These are phyloP conservation scores for Macrobrachium rosenbergii DNA, from an alignment of 1,140 invertebrate genomes.

Conservation along the genomic window DNA sequence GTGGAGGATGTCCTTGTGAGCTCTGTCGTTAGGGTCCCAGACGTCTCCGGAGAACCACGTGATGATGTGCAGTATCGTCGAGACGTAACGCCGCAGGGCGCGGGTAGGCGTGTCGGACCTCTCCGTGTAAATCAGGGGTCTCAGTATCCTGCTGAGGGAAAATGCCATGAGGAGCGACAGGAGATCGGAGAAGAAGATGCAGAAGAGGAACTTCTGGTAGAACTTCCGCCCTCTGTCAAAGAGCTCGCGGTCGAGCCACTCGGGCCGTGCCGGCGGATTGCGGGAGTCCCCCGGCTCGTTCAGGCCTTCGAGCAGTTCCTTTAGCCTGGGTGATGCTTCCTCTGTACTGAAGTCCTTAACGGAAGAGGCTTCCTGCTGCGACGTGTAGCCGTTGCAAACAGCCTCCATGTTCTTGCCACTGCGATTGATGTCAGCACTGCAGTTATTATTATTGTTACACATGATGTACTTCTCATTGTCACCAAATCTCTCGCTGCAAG, in stretches of 20 bases:
- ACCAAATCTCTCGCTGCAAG: no score
- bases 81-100: constrained; percentile 83
- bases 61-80: constrained; percentile 79
- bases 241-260: constrained; percentile 52
- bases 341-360: not conserved
- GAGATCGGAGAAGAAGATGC: constrained; percentile 54
- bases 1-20: constrained; percentile 70
- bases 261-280: constrained; percentile 31
- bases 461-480: no score
- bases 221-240: constrained; percentile 46
- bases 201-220: constrained; percentile 48
- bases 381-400: no score
- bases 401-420: not conserved
- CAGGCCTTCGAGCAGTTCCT: constrained; percentile 38
- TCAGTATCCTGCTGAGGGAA: constrained; percentile 68
- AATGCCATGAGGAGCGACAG: constrained; percentile 64
- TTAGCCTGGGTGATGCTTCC: constrained; percentile 8
- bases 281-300: constrained; percentile 50
- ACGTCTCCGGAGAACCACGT: constrained; percentile 82
- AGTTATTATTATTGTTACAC: no score
- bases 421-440: no score
- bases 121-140: constrained; percentile 72
- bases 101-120: constrained; percentile 71
- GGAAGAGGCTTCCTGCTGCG: not conserved
- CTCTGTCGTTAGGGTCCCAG: constrained; percentile 70